Base-by-base conservation (phyloP, 92 coral and sea anemone genomes). In the Diadumene lineata region DNA sequence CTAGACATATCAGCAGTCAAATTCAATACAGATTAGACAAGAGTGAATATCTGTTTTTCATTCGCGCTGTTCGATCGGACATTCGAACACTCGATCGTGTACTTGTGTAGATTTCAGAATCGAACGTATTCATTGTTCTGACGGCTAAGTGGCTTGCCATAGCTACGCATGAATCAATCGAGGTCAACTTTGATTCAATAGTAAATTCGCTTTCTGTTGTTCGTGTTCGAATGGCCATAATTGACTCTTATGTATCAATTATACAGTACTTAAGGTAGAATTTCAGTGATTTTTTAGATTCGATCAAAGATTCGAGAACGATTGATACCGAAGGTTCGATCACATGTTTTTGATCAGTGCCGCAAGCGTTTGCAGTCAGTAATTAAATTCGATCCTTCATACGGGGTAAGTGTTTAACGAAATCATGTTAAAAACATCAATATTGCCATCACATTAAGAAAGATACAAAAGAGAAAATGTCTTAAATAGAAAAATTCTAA, bases 1-100 rank as follows among this genome's bases (percentile, higher is more conserved):
- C 56, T 82, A 91, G 97, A 91, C 97, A 88, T 87, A 91, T 88
- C 97, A 91, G 84, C 67, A 57, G 51, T 70, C 23, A 31, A 75
- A 71, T 87, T 88, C 86, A 87, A 85, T 91, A 68, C 82, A 48
- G 21, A 28, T 72, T 77, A 91, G 93, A 88, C 92, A 91, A 63
- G 79, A 83, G 64, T 75, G 70, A 77, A 56, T 66, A 62, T 28
- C 66, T 32, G 11, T 50, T 31, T 33, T 72, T 72, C 43, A 72
- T 56, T 72, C 53, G 16, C 18, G 50, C 11, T 32, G 27, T n/a
- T 56, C 64, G 56, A 25, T 38, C 48, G 6, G 48, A 38, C n/a
- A n/a, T n/a, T 38, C 48, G 48, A 38, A 38, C 48, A 6, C 13
- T 16, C 28, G 32, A n/a, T 66, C 28, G 22, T n/a, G n/a, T n/a